These are phyloP conservation scores for Anabacerthia variegaticeps DNA, from an alignment of 2,797 vertebrate genomes.

Conservation along the genomic window DNA sequence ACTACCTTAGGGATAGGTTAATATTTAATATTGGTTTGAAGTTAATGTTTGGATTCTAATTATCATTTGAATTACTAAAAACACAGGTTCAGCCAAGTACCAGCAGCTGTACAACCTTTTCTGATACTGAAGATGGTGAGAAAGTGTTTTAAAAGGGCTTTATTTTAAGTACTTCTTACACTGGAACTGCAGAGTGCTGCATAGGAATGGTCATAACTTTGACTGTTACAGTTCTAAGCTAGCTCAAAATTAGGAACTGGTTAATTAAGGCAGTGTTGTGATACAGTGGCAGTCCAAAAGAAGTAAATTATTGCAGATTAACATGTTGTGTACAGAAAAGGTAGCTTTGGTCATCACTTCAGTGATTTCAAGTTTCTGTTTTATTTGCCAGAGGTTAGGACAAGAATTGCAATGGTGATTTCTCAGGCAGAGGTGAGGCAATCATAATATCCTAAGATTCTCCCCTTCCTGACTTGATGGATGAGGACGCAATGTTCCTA, in stretches of 20 bases:
- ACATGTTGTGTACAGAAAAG: neutral
- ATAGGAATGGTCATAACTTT: neutral
- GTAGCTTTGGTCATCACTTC: neutral
- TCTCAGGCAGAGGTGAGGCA: neutral
- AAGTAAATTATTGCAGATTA: neutral
- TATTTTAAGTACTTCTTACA: neutral
- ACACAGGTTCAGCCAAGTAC: neutral
- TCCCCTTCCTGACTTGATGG: neutral
- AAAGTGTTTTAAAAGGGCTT: neutral
- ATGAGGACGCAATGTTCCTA: neutral
- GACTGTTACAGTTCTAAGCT: neutral
- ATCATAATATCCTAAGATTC: neutral
- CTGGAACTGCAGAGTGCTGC: neutral
- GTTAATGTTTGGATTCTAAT: neutral
- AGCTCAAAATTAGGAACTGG: neutral
- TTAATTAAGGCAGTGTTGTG: neutral
- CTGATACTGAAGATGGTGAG: neutral
- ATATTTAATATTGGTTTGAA: conserved; percentile 10
- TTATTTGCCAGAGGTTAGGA: neutral
- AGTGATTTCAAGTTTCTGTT: neutral
- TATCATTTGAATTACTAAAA: neutral
- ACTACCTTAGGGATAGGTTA: neutral
- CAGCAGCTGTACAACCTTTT: neutral
- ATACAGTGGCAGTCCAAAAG: neutral
- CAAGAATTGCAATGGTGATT: neutral